Percentiles rank a stretch among this genome's conserved stretches.
phyloP scores from a whole-genome alignment of 2,113 vertebrate species.

The Elephas maximus region DNA sequence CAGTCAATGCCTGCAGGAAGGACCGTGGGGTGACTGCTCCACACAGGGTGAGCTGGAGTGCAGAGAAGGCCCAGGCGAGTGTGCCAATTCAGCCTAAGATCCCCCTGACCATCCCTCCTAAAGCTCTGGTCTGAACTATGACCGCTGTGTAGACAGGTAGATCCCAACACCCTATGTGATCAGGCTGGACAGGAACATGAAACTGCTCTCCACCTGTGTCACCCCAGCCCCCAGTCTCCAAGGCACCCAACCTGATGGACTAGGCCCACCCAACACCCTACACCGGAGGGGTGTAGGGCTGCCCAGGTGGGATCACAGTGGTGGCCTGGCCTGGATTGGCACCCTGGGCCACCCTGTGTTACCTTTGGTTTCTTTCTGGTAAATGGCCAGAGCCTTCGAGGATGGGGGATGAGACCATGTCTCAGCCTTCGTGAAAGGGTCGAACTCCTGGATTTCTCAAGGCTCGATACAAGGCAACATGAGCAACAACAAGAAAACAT shows the following conservation, averaged over 20 bases:
- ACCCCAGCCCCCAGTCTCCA: neutral
- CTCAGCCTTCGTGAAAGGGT: neutral
- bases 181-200: neutral
- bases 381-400: too few species aligned
- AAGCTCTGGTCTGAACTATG: neutral
- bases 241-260: neutral
- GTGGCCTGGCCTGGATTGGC: too few species aligned
- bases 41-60: neutral
- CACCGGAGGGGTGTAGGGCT: too few species aligned
- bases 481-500: neutral
- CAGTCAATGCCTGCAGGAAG: rapidly evolving
- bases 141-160: too few species aligned
- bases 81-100: neutral
- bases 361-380: too few species aligned
- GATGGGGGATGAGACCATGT: neutral
- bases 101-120: neutral
- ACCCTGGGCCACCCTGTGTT: too few species aligned
- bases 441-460: neutral
- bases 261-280: too few species aligned
- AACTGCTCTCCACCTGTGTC: neutral
- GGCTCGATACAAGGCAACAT: neutral
- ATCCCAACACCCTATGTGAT: neutral
- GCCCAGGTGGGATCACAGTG: too few species aligned
- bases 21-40: rapidly evolving
- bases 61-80: neutral